These are phyloP conservation scores for Maconellicoccus hirsutus DNA, from an alignment of 1,140 invertebrate genomes.

Conservation along the genomic window DNA sequence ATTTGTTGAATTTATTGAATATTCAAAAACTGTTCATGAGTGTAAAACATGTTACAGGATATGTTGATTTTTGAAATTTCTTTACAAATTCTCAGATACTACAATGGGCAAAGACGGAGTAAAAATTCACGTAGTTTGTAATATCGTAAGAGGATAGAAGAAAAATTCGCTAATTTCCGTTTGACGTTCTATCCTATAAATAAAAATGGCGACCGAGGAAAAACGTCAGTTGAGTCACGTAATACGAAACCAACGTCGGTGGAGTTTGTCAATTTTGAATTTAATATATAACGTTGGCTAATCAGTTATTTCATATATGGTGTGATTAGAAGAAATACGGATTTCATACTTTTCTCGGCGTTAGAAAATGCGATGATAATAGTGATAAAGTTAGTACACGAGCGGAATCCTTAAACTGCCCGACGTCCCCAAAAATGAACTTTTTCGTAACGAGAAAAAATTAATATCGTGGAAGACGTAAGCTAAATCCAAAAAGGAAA, in stretches of 20 bases:
- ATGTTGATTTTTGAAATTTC: no score
- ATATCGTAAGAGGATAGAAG: neutral
- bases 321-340: neutral
- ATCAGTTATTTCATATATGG: conserved; percentile 5
- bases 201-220: neutral
- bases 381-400: neutral
- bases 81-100: no score
- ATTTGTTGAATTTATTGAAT: no score
- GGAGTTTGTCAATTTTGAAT: neutral
- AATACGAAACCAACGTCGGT: neutral
- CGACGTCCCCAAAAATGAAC: neutral
- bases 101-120: no score
- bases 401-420: neutral
- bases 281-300: conserved; percentile 5
- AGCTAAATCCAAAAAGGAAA: neutral
- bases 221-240: neutral
- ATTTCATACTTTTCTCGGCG: neutral
- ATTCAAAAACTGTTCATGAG: no score
- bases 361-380: neutral
- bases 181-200: neutral
- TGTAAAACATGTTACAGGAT: no score
- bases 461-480: neutral
- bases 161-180: neutral
- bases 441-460: neutral
- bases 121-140: no score